Percentiles rank a stretch among this genome's conserved stretches.
These are phyloP conservation scores for Elysia crispata DNA, from an alignment of 2,888 invertebrate species.

Conservation along the genomic window DNA sequence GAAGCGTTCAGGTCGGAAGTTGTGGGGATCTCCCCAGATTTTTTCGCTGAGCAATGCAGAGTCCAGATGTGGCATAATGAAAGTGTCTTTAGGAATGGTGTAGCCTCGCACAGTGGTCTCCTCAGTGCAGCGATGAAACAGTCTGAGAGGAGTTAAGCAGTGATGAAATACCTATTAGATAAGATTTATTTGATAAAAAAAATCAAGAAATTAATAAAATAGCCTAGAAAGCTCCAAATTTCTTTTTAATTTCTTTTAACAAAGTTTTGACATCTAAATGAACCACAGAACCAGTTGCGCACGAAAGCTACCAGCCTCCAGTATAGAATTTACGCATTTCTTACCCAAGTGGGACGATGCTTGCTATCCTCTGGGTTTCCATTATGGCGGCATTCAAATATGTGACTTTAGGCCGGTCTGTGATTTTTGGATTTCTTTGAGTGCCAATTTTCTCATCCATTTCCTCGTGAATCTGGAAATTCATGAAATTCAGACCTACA, in stretches of 20 bases:
- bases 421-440: conserved; percentile 52
- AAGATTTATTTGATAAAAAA: too few relatives aligned
- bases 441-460: conserved; percentile 73
- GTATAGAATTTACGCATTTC: too few relatives aligned
- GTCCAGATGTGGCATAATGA: conserved; percentile 36
- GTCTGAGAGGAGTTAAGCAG: not conserved
- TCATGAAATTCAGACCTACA: too few relatives aligned
- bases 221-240: too few relatives aligned
- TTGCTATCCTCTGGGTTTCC: conserved; percentile 62
- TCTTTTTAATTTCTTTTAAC: too few relatives aligned
- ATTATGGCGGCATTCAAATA: conserved; percentile 66
- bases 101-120: conserved; percentile 25
- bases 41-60: conserved; percentile 30
- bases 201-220: too few relatives aligned
- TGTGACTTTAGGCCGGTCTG: conserved; percentile 54
- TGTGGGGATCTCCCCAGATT: conserved; percentile 39
- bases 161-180: too few relatives aligned
- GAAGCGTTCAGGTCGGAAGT: conserved; percentile 39
- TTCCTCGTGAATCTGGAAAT: conserved; percentile 48
- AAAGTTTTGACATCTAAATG: too few relatives aligned
- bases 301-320: too few relatives aligned
- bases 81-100: conserved; percentile 22
- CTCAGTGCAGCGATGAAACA: not conserved
- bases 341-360: conserved; percentile 58
- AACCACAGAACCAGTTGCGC: too few relatives aligned